Percentiles rank a stretch among this genome's conserved stretches.
Evolutionary conservation across 2,113 vertebrate species (phyloP).

Genomic region (Columbina picui): DNA sequence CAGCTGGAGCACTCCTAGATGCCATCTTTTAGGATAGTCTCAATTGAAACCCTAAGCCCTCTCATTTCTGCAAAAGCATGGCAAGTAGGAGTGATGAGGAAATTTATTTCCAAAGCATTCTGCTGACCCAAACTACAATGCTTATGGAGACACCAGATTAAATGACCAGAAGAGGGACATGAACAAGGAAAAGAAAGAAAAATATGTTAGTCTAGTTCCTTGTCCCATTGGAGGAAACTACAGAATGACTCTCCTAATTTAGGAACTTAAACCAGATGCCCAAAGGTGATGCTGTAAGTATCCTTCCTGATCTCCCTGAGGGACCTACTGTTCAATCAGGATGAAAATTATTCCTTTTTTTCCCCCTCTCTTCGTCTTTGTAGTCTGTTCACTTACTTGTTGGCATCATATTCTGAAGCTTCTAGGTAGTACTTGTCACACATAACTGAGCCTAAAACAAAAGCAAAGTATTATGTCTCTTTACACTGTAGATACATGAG

Average conservation of each 20-base stretch:
- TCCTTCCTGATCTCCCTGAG: background rate
- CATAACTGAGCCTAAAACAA: background rate
- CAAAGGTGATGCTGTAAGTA: background rate
- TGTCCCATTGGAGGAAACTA: background rate
- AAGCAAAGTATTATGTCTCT: background rate
- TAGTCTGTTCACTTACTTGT: background rate
- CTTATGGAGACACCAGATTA: background rate
- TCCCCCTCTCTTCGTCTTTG: background rate
- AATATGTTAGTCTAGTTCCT: background rate
- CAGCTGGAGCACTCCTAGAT: background rate
- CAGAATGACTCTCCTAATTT: background rate
- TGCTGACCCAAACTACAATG: background rate
- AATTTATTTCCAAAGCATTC: background rate
- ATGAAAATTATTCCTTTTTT: background rate
- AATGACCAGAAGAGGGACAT: background rate
- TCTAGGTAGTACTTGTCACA: background rate
- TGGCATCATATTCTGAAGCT: background rate
- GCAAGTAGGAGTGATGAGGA: background rate
- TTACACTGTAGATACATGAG: background rate
- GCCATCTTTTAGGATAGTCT: background rate
- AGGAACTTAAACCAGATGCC: background rate
- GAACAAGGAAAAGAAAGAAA: background rate
- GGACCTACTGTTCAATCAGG: background rate
- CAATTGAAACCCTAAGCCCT: background rate
- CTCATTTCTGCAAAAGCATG: background rate